phyloP scores from a whole-genome alignment of 2,797 vertebrate species.

The Epinephelus awoara region DNA sequence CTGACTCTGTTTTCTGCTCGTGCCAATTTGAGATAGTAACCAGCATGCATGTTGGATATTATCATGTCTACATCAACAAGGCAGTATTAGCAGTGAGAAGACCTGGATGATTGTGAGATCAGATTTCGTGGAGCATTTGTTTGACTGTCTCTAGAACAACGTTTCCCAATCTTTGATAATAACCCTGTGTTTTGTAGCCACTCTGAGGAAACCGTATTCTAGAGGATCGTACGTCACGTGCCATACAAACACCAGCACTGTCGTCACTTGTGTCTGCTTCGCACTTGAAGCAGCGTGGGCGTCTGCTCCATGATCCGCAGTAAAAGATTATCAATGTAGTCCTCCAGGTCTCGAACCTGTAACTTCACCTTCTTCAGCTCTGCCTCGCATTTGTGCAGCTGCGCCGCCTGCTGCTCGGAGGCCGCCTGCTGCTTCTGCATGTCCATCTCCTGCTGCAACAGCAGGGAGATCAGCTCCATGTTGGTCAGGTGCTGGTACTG shows the following conservation, averaged over 20 bases:
- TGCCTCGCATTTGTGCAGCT: constrained; percentile 88
- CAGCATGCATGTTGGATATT: constrained; percentile 78
- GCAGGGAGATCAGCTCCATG: constrained; percentile 94
- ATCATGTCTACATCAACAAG: constrained; percentile 75
- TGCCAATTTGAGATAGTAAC: constrained; percentile 54
- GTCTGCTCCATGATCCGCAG: constrained; percentile 98
- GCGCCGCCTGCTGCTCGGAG: constrained; percentile 77
- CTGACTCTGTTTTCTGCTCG: constrained; percentile 29
- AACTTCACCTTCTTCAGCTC: constrained; percentile 92
- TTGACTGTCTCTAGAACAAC: constrained; percentile 40
- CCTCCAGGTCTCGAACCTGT: constrained; percentile 94
- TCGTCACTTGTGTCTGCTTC: constrained; percentile 84
- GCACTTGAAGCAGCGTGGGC: constrained; percentile 94
- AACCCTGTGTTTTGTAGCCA: constrained; percentile 10
- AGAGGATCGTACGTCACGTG: neutral
- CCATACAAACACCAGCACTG: neutral
- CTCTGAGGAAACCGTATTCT: constrained; percentile 18
- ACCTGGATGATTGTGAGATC: constrained; percentile 65
- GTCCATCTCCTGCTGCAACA: constrained; percentile 94
- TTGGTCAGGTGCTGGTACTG: constrained; percentile 95
- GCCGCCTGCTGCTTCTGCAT: constrained; percentile 86
- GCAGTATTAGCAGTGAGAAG: constrained; percentile 75
- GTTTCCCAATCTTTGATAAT: constrained; percentile 16
- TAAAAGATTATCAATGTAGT: constrained; percentile 97
- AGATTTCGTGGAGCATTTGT: constrained; percentile 60